Base-by-base conservation (phyloP, 2,888 invertebrate species). In the Electrophaes corylata region DNA sequence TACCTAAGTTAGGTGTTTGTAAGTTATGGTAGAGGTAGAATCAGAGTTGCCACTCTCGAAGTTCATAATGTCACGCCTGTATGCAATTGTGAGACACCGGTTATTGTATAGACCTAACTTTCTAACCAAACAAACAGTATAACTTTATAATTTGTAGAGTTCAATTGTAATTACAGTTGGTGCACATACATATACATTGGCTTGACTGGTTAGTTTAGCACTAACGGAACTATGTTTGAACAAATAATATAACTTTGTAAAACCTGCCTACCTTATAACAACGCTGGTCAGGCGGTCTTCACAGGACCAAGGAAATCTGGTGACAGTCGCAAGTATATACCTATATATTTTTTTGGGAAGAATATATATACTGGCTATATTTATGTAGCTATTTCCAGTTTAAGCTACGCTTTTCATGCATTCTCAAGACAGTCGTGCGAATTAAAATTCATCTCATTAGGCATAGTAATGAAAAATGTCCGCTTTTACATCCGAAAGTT, bases 401-500 rank as follows among this genome's bases (percentile, higher is more conserved):
- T 19, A 16, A 45, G 44, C 49, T 58, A 8, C 4, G 19, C 12
- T 41, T 45, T 35, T 8, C 23, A 18, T 47, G 65, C 71, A 68
- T 76, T 86, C 79, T 73, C 79, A 79, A 77, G 81, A 76, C 26
- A 75, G 72, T 76, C 80, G 82, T 82, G 82, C 79, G 78, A 81
- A 84, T 81, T 80, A 77, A 81, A 83, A 84, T 80, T 76, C 73
- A 74, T 82, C 82, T 87, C 84, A 86, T 87, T 88, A 60, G 37
- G 18, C 50, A 39, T 50, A 6, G 26, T 29, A 29, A 45, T 37
- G 77, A 81, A 84, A 61, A 84, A 80, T 76, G 73, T 78, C 65
- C 75, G 81, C 86, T 89, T 88, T 87, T 88, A 83, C 86, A 80
- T 72, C 77, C 81, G 88, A 90, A 90, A 88, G 86, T 85, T 81